Evolutionary conservation across 2,888 invertebrate species (phyloP), one percentile per base, ranked within the genome.

Genomic region (Philaethria dido): DNA sequence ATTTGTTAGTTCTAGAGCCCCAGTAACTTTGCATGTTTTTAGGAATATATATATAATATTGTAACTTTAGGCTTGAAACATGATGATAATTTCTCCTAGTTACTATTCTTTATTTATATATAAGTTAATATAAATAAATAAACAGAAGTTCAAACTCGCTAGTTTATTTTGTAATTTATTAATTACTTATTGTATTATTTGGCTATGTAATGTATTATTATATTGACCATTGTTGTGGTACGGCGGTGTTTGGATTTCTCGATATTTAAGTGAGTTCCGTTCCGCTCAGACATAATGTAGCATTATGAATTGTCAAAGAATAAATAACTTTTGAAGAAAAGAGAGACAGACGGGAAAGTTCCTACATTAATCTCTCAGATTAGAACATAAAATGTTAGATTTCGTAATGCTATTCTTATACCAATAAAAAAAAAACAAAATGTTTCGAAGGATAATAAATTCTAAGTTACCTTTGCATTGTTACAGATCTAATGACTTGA

Each of bases 401-500:
- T 25, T 25, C 3, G 25, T 50, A 25, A 25, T 50, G 25, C 29
- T 52, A 29, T 4, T 29, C n/a, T 8, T 0, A 29, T 52, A 25
- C 9, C 5, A 33, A 33, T 8, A 33, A 1, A 39, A 11, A 16
- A 29, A 52, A 29, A n/a, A 29, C 29, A 29, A n/a, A n/a, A n/a
- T n/a, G n/a, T n/a, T 9, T 3, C 25, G 3, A 25, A 60, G 13
- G 29, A 54, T 14, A 52, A 9, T 13, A 50, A 22, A 16, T 48
- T 18, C 57, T 44, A 73, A 72, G 68, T 63, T 73, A 74, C 68
- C 45, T 71, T 77, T 73, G 77, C 62, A 74, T 84, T 83, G 79
- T 90, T 90, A 57, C 87, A 91, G 91, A 75, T 85, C 83, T 84
- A 79, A 91, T 91, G 90, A 77, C 79, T 80, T 88, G 86, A 83